Percentiles rank a stretch among this genome's conserved stretches.
Evolutionary conservation across 2,113 vertebrate genomes (phyloP).

Genomic region (Pardalotus punctatus): DNA sequence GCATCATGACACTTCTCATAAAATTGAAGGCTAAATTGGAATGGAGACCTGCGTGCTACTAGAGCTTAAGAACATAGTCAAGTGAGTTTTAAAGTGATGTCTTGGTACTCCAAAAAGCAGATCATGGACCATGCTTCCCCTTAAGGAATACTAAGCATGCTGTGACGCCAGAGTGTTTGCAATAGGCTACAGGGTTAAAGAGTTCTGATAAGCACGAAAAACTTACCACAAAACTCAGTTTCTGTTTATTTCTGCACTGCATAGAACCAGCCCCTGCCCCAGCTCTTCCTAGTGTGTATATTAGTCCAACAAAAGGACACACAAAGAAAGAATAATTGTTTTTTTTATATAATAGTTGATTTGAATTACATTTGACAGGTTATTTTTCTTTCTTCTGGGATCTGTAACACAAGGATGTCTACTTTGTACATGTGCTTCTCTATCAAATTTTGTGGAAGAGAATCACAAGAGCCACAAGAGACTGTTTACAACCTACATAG

Average conservation of each 20-base stretch:
- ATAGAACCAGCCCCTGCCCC: background rate
- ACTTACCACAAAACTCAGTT: background rate
- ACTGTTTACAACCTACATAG: background rate
- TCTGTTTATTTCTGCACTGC: background rate
- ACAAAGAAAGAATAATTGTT: background rate
- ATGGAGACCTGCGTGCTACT: background rate
- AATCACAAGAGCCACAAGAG: background rate
- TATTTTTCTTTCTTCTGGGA: background rate
- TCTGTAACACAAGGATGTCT: background rate
- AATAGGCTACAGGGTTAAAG: background rate
- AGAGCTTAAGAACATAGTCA: background rate
- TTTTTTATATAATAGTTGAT: background rate
- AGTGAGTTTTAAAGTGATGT: background rate
- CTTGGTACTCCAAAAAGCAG: background rate
- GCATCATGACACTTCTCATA: background rate
- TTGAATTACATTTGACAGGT: background rate
- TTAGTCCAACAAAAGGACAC: background rate
- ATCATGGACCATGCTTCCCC: background rate
- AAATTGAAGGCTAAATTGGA: background rate
- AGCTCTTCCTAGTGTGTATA: background rate
- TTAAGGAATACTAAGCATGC: background rate
- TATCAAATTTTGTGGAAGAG: background rate
- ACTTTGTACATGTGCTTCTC: background rate
- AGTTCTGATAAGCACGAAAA: background rate
- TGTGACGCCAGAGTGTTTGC: background rate